Evolutionary conservation across 2,888 invertebrate species (phyloP).

Genomic region (Endomychus coccineus): DNA sequence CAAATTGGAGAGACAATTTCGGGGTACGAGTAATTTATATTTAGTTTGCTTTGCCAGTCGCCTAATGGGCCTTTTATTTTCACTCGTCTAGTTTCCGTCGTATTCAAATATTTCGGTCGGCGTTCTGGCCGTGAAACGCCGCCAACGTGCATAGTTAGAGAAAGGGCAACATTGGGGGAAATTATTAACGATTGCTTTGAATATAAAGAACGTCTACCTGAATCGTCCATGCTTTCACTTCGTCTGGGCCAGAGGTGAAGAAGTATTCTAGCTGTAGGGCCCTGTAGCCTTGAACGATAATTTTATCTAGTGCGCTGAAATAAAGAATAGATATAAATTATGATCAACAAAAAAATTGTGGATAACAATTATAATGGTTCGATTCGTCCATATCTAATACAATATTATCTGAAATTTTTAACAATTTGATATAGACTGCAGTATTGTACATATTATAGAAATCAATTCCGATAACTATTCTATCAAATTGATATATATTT

Average conservation of each 20-base stretch:
- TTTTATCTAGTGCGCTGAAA: conserved; percentile 87
- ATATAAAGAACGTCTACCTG: conserved; percentile 58
- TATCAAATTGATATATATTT: too few relatives aligned
- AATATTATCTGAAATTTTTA: too few relatives aligned
- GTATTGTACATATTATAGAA: too few relatives aligned
- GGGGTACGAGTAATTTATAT: conserved; percentile 35
- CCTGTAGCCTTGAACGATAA: conserved; percentile 95
- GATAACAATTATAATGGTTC: too few relatives aligned
- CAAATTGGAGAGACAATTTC: conserved; percentile 41
- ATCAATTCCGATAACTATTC: too few relatives aligned
- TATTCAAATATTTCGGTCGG: conserved; percentile 11
- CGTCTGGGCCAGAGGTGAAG: conserved; percentile 95
- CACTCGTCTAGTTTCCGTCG: conserved; percentile 14
- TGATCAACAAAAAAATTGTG: too few relatives aligned
- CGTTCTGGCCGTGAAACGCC: too few relatives aligned
- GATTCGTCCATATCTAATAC: too few relatives aligned
- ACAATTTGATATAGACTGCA: too few relatives aligned
- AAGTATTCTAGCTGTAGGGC: conserved; percentile 95
- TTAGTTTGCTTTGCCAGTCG: conserved; percentile 30
- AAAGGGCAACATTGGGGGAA: not conserved
- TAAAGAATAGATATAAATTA: too few relatives aligned
- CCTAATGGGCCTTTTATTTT: conserved; percentile 28
- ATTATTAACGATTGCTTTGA: not conserved
- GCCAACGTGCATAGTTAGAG: too few relatives aligned
- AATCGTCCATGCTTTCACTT: conserved; percentile 99